Conservation (phyloP, 2,113 vertebrate species). For the Psittacula cyanocephala region DNA sequence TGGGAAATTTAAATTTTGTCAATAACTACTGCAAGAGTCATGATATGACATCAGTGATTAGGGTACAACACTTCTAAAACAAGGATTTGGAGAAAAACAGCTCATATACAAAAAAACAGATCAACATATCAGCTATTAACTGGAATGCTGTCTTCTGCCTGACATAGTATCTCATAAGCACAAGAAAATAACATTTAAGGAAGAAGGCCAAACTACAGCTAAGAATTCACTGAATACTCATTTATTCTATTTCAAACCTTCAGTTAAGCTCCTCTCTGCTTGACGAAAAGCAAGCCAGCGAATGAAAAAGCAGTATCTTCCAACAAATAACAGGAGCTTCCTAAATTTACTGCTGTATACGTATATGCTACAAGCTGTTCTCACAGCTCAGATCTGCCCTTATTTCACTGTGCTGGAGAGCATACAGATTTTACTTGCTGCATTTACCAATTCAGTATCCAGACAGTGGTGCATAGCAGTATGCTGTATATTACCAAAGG, state of each 20-base stretch:
- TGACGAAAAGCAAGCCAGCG: neutral
- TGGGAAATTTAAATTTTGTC: neutral
- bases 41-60: neutral
- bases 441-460: neutral
- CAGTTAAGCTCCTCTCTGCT: neutral
- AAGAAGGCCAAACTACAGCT: neutral
- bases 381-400: neutral
- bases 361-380: neutral
- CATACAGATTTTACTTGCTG: neutral
- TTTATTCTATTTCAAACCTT: neutral
- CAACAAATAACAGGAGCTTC: neutral
- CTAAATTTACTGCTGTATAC: constrained; percentile 31
- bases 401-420: neutral
- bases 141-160: neutral
- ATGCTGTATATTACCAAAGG: neutral
- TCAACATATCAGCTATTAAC: neutral
- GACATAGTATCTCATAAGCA: neutral
- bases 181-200: neutral
- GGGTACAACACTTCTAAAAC: neutral
- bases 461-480: neutral
- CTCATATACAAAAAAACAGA: neutral
- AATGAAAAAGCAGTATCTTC: neutral
- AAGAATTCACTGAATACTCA: neutral
- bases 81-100: neutral
- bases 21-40: neutral